These are phyloP conservation scores for Rallus crepitans DNA, from an alignment of 2,797 vertebrate species.

Conservation along the genomic window DNA sequence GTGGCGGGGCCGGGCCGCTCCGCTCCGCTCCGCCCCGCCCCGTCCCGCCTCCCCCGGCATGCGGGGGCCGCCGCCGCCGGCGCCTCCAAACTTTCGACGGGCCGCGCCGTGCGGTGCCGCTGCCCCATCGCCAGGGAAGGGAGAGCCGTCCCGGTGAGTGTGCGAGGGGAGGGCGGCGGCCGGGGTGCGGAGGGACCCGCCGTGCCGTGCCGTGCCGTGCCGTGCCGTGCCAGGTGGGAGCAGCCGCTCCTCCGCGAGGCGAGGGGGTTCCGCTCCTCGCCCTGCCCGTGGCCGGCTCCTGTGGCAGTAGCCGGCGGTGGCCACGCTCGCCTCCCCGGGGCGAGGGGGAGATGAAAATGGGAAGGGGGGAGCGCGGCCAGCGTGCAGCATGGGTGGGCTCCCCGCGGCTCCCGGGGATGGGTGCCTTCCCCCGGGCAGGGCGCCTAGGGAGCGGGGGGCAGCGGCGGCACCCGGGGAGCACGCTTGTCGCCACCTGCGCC, in stretches of 20 bases:
- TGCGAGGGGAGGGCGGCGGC: background rate
- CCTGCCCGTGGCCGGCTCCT: background rate
- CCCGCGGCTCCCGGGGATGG: background rate
- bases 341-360: background rate
- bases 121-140: background rate
- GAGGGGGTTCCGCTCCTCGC: background rate
- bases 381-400: background rate
- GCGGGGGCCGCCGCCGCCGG: background rate
- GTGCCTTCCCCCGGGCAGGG: background rate
- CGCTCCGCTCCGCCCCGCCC: background rate
- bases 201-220: background rate
- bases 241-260: background rate
- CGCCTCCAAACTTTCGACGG: constrained; percentile 10
- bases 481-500: background rate
- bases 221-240: background rate
- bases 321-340: background rate
- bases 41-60: no score
- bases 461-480: background rate
- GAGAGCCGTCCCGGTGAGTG: background rate
- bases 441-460: background rate
- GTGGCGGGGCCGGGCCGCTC: background rate
- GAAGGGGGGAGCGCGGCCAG: background rate
- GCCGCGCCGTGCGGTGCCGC: background rate
- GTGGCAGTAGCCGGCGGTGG: background rate
- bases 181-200: background rate